Conservation (phyloP, 1,140 invertebrate species). For the Anagrus nilaparvatae region DNA sequence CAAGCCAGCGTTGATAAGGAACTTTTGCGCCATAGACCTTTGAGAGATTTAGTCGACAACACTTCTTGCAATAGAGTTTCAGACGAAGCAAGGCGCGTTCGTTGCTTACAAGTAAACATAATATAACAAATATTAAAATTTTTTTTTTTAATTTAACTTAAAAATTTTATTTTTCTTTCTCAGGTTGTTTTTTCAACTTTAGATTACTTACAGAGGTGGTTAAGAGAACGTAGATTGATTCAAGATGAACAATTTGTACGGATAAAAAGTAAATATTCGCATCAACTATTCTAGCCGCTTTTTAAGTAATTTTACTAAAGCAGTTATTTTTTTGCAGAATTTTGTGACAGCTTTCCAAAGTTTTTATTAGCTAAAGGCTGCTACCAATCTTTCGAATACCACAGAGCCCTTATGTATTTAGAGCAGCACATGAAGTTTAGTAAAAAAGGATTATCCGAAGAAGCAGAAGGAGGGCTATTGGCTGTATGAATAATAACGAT, state of each 20-base stretch:
- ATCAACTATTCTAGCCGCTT: constrained; percentile 2
- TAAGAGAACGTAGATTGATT: constrained; percentile 45
- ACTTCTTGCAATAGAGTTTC: constrained; percentile 27
- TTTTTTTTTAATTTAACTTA: not conserved
- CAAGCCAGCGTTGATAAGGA: constrained; percentile 27
- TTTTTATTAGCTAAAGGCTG: constrained; percentile 57
- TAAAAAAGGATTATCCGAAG: constrained; percentile 47
- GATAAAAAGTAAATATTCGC: constrained; percentile 30
- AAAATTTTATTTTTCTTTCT: constrained; percentile 9
- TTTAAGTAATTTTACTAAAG: not conserved
- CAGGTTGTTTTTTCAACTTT: constrained; percentile 55
- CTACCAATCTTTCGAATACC: constrained; percentile 61
- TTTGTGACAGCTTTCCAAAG: constrained; percentile 50
- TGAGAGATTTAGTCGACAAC: constrained; percentile 22
- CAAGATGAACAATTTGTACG: constrained; percentile 20
- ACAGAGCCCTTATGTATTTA: constrained; percentile 61
- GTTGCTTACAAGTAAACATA: constrained; percentile 31
- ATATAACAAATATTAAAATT: not conserved
- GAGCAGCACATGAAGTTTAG: constrained; percentile 57
- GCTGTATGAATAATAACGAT: constrained; percentile 21
- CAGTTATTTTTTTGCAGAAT: constrained; percentile 34
- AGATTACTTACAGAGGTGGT: constrained; percentile 65
- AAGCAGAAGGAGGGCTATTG: constrained; percentile 40
- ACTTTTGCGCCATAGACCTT: constrained; percentile 26
- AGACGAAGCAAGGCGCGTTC: constrained; percentile 35